Percentiles rank a stretch among this genome's conserved stretches.
These are phyloP conservation scores for Mamestra brassicae DNA, from an alignment of 2,888 invertebrate species.

Conservation along the genomic window DNA sequence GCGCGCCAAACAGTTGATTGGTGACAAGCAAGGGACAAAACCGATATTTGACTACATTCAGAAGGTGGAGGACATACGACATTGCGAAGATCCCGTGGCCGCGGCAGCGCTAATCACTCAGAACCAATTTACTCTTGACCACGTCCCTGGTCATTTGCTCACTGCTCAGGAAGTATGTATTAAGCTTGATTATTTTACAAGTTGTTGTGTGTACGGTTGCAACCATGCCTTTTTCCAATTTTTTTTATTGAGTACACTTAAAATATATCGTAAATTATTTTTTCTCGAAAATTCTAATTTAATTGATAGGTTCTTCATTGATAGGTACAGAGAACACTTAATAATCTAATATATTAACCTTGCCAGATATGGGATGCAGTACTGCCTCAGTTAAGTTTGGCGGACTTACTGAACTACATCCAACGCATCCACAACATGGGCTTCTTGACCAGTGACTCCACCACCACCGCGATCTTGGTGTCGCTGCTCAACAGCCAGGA, in stretches of 20 bases:
- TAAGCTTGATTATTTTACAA: background rate
- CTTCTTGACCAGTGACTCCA: slow-evolving; percentile 88
- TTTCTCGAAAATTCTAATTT: background rate
- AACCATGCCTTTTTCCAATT: background rate
- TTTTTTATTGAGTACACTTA: background rate
- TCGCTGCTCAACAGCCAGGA: slow-evolving; percentile 89
- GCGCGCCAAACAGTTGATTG: slow-evolving; percentile 84
- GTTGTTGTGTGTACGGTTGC: background rate
- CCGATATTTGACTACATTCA: slow-evolving; percentile 86
- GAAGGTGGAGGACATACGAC: slow-evolving; percentile 87
- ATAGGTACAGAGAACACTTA: too few relatives aligned
- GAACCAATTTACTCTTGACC: slow-evolving; percentile 91
- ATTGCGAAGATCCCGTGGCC: slow-evolving; percentile 87
- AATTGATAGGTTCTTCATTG: background rate
- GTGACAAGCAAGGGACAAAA: slow-evolving; percentile 80
- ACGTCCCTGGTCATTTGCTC: slow-evolving; percentile 93
- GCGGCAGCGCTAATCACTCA: slow-evolving; percentile 88
- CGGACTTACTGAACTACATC: slow-evolving; percentile 88
- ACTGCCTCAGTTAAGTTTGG: slow-evolving; percentile 89
- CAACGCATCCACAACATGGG: slow-evolving; percentile 92
- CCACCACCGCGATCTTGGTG: slow-evolving; percentile 88
- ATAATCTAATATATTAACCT: background rate
- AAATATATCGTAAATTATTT: too few relatives aligned
- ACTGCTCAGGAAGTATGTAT: slow-evolving; percentile 91
- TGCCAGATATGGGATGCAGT: slow-evolving; percentile 92